Percentiles rank a stretch among this genome's conserved stretches.
These are phyloP conservation scores for Recurvirostra avosetta DNA, from an alignment of 2,113 vertebrate species.

Conservation along the genomic window DNA sequence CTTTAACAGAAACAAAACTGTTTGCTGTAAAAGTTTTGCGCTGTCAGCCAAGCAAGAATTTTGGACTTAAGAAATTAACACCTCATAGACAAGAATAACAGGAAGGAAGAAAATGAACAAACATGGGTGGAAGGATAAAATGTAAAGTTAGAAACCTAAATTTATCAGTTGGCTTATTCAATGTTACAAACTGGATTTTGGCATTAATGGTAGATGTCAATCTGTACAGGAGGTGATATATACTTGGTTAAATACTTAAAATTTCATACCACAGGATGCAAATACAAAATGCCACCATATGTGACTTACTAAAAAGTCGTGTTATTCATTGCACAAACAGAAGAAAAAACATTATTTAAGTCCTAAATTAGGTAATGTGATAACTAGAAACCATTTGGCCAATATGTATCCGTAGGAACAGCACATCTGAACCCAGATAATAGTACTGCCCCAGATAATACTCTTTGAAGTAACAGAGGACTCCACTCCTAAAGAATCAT, in stretches of 20 bases:
- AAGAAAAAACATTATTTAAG: background rate
- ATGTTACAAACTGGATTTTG: background rate
- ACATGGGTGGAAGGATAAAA: background rate
- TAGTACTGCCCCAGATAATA: background rate
- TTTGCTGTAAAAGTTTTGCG: background rate
- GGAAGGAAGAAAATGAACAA: background rate
- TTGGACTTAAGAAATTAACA: background rate
- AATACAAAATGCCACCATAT: background rate
- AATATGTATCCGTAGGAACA: background rate
- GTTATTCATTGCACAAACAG: background rate
- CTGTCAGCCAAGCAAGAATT: background rate
- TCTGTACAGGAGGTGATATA: background rate
- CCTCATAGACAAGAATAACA: background rate
- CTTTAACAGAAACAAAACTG: background rate
- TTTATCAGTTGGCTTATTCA: background rate
- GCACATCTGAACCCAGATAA: background rate
- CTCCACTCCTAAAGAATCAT: background rate
- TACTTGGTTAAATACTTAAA: background rate
- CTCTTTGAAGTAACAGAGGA: background rate
- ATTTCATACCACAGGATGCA: background rate
- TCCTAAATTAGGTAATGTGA: background rate
- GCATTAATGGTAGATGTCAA: background rate
- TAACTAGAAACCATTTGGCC: background rate
- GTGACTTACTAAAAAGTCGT: background rate
- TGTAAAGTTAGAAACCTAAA: background rate